Evolutionary conservation across 2,888 invertebrate genomes (phyloP), one percentile per base, ranked within the genome.

Genomic region (Notodonta ziczac): DNA sequence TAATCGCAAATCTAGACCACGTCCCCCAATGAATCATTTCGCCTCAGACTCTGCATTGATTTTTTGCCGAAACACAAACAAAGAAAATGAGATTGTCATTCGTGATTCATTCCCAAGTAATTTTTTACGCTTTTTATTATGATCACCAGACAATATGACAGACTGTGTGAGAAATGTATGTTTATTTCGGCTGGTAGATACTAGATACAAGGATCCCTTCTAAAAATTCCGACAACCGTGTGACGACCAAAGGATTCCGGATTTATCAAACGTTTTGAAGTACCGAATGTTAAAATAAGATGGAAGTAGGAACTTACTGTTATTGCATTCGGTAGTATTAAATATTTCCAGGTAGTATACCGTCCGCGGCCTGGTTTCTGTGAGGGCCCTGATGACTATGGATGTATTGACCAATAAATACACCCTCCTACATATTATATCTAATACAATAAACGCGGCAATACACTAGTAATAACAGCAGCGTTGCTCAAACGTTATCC

Each of bases 41-140:
- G 4, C 2, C 9, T 10, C 57, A 52, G 57, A 70, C 66, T 61
- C 59, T 40, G 62, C 59, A 65, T 62, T 48, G 35, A 52, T 61
- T 76, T 67, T 70, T 76, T 69, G 54, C 48, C 40, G 35, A 66
- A 58, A 50, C 32, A 65, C 59, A 63, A 57, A 62, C 55, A 60
- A 67, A 76, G 64, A 46, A 65, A 62, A 62, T 59, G 48, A 59
- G 57, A 60, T 62, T 74, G 66, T 62, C 72, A 66, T 59, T 62
- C 57, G 64, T 74, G 69, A 74, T 67, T 74, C 77, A 73, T 52
- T 46, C 60, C 42, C 46, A 44, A 50, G 13, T 35, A 6, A 55
- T 39, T 39, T 54, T 39, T 35, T 24, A 39, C 39, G 24, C 59
- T 65, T 57, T 58, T 65, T 60, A 32, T 46, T 48, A 56, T 65